A percentile compares a stretch with the other conserved stretches of the same genome.
Evolutionary conservation across 2,797 vertebrate species (phyloP).

Genomic region (Eidolon dupreanum): DNA sequence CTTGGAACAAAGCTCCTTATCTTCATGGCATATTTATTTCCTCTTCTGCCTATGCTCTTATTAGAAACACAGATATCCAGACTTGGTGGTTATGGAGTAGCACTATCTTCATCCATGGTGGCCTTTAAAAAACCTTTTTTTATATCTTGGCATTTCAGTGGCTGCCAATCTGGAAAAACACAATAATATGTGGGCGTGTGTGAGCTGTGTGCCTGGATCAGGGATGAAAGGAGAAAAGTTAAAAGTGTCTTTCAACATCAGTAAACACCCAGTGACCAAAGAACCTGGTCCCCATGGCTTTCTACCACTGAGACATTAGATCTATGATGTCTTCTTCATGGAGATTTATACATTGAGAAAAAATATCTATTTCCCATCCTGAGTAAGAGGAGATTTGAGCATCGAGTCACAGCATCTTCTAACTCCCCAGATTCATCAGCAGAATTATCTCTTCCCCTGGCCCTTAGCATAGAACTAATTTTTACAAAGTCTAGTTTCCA

Average conservation of each 20-base stretch:
- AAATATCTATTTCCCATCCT: background rate
- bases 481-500: background rate
- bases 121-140: background rate
- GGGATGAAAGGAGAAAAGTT: background rate
- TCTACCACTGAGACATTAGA: background rate
- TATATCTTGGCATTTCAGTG: background rate
- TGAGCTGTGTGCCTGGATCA: background rate
- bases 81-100: background rate
- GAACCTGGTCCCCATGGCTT: background rate
- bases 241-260: background rate
- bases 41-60: background rate
- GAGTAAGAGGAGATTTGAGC: background rate
- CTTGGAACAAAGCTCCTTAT: background rate
- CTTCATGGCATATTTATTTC: background rate
- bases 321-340: background rate
- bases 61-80: background rate
- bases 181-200: background rate
- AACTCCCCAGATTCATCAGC: background rate
- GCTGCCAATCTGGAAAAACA: background rate
- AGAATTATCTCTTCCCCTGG: background rate
- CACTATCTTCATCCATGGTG: background rate
- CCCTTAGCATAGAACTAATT: background rate
- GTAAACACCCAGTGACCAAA: background rate
- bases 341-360: background rate
- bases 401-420: background rate